Percentiles rank a stretch among this genome's conserved stretches.
Evolutionary conservation across 2,888 invertebrate species (phyloP).

Genomic region (Drosophila nigricruria): DNA sequence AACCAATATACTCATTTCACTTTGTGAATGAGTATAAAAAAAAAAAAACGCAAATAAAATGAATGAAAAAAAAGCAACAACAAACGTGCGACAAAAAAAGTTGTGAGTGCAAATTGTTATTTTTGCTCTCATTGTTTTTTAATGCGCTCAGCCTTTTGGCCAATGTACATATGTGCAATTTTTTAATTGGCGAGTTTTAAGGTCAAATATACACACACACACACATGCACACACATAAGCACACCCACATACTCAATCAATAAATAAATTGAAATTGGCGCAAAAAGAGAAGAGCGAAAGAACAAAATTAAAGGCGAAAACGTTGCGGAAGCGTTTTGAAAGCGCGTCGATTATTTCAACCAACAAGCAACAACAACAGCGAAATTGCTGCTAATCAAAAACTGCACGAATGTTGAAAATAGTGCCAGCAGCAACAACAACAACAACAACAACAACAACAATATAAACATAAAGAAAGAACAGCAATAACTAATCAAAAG

Average conservation of each 20-base stretch:
- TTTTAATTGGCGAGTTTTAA: slow-evolving; percentile 44
- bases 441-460: slow-evolving; percentile 26
- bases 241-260: slow-evolving; percentile 55
- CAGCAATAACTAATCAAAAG: slow-evolving; percentile 66
- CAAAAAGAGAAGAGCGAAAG: slow-evolving; percentile 12
- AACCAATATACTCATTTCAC: no score
- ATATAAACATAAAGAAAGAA: slow-evolving; percentile 19
- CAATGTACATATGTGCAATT: slow-evolving; percentile 1
- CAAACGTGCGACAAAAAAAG: slow-evolving; percentile 24
- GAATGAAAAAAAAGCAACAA: not conserved
- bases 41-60: not conserved
- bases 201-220: slow-evolving; percentile 22
- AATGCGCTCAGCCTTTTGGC: slow-evolving; percentile 4
- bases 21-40: no score
- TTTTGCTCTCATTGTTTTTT: slow-evolving; percentile 4
- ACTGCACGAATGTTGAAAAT: slow-evolving; percentile 67
- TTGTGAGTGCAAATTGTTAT: slow-evolving; percentile 24
- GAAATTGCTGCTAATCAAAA: slow-evolving; percentile 73
- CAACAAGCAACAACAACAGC: slow-evolving; percentile 22
- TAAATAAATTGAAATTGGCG: slow-evolving; percentile 61
- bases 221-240: not conserved
- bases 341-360: slow-evolving; percentile 56
- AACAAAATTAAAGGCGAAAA: slow-evolving; percentile 26
- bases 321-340: slow-evolving; percentile 59
- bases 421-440: slow-evolving; percentile 34